Conservation (phyloP, 2,888 invertebrate species). For the Philereme vetulata region DNA sequence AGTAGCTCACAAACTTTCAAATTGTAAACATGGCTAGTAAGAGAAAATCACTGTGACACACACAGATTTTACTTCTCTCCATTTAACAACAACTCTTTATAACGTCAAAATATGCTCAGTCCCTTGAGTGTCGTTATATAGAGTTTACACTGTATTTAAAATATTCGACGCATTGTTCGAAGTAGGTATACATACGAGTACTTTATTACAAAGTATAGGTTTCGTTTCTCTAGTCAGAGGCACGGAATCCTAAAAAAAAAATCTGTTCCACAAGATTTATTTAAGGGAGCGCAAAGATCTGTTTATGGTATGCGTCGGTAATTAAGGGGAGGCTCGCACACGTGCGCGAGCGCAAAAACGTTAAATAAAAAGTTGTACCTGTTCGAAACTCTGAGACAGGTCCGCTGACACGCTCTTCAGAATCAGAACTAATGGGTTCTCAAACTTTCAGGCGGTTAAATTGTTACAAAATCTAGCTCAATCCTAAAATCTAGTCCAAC, state of each 20-base stretch:
- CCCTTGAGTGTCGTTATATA: too few species aligned
- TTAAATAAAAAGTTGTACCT: slow-evolving; percentile 79
- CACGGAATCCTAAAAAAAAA: slow-evolving; percentile 63
- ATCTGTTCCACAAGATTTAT: slow-evolving; percentile 73
- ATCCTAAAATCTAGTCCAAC: too few species aligned
- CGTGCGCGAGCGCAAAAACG: slow-evolving; percentile 80
- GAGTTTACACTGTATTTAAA: too few species aligned
- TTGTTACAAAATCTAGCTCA: slow-evolving; percentile 23
- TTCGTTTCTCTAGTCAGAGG: background rate
- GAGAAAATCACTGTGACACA: too few species aligned
- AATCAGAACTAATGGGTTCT: slow-evolving; percentile 53
- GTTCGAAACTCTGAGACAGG: slow-evolving; percentile 76
- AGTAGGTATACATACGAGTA: too few species aligned
- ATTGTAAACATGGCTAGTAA: too few species aligned
- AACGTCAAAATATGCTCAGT: too few species aligned
- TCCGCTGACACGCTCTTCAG: slow-evolving; percentile 76
- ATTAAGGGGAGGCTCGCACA: slow-evolving; percentile 81
- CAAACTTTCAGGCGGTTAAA: slow-evolving; percentile 55
- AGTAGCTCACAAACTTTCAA: too few species aligned
- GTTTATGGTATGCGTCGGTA: slow-evolving; percentile 84
- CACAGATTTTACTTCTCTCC: too few species aligned
- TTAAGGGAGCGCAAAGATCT: slow-evolving; percentile 84
- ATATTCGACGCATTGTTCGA: too few species aligned
- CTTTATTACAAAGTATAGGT: too few species aligned
- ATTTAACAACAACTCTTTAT: too few species aligned